Base-by-base conservation (phyloP, 2,113 vertebrate species). In the Charina bottae region DNA sequence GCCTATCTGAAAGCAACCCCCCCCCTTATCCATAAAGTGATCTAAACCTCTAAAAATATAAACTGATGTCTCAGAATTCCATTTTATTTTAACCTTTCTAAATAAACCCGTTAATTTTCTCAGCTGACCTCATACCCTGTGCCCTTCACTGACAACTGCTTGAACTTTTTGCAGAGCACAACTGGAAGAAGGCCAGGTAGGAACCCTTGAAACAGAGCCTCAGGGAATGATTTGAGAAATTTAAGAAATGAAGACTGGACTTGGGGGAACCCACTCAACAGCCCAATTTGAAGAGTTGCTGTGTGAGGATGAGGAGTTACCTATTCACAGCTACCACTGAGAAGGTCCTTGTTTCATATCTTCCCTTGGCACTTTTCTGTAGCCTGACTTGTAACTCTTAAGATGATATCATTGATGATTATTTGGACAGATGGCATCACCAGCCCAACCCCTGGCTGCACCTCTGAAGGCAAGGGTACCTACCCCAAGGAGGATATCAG, bases 141-240 rank as follows among this genome's bases (percentile, higher is more conserved):
- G 93, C 95, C 95, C 85, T 54, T 90, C 91, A 93, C 91, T 56
- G 83, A 92, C 60, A 12, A 23, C 17, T 59, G 60, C 0, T 86
- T 62, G 0, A 93, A 92, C 93, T 21, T 54, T 2, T 49, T 28
- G 23, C 53, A 90, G 55, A 89, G 92, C 85, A 42, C 93, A 89
- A 60, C 87, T 96, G 58, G 86, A 42, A 42, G 42, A 64, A 64
- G 60, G 26, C 60, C 26, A 26, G 60, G 60, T 8, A 64, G 8
- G 0, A 28, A 21, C 17, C 8, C 2, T 55, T 86, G 54, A n/a
- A 86, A n/a, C 17, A 21, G 17, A 54, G 54, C 6, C 15, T 55
- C 3, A 12, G n/a, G 10, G n/a, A 87, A 37, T 72, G n/a, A 28
- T 72, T 3, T 72, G 33, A 72, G n/a, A 33, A 33, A 28, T 28